Evolutionary conservation across 2,888 invertebrate genomes (phyloP).

Genomic region (Andrena hattorfiana): DNA sequence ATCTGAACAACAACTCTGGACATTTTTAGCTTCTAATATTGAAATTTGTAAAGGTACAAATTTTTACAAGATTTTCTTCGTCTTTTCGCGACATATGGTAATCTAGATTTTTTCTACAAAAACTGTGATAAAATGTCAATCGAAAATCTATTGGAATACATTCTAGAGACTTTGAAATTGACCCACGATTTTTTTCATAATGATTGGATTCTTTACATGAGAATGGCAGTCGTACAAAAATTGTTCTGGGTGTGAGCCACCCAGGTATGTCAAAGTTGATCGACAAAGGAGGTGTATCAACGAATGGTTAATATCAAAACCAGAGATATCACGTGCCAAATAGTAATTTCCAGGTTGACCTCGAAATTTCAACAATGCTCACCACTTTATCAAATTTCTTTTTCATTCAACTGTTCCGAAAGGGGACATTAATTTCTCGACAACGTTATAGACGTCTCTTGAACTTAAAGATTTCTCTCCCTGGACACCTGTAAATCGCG

Average conservation of each 20-base stretch:
- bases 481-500: slow-evolving; percentile 44
- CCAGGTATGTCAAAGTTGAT: neutral
- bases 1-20: no score
- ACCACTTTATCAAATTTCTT: neutral
- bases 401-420: neutral
- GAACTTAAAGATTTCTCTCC: neutral
- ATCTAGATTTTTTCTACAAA: no score
- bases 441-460: neutral
- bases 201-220: no score
- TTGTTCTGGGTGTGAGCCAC: no score
- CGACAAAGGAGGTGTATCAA: neutral
- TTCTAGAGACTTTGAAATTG: neutral
- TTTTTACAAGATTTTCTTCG: no score
- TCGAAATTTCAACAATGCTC: neutral
- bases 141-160: neutral
- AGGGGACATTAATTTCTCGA: neutral
- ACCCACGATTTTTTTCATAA: no score
- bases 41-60: no score
- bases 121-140: neutral
- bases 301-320: no score
- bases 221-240: no score
- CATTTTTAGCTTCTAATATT: no score
- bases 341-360: neutral
- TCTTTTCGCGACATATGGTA: no score
- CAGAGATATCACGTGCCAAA: no score